Conservation (phyloP, 2,797 vertebrate species). For the Xenops minutus region DNA sequence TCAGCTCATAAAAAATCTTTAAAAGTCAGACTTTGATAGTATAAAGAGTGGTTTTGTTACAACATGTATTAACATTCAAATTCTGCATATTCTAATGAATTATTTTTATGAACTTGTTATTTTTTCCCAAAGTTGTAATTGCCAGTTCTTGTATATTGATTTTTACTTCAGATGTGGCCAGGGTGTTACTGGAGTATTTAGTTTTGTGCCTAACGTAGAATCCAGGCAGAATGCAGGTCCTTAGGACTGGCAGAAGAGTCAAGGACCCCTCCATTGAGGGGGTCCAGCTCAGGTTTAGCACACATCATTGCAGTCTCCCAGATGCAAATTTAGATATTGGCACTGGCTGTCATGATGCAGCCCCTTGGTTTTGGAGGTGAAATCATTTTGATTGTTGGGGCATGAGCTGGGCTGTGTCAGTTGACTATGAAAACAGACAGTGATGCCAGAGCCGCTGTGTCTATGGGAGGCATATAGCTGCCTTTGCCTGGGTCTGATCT, state of each 20-base stretch:
- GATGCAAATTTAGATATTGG: neutral
- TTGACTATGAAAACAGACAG: neutral
- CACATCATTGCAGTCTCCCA: neutral
- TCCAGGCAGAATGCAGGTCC: neutral
- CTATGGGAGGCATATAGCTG: neutral
- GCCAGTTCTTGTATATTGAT: neutral
- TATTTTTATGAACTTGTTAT: neutral
- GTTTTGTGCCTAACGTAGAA: neutral
- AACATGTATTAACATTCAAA: neutral
- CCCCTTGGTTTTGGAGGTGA: neutral
- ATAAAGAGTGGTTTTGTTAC: neutral
- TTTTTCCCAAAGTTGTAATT: neutral
- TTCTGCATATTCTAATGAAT: neutral
- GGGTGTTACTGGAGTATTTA: neutral
- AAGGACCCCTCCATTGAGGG: accelerated
- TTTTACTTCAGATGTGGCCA: neutral
- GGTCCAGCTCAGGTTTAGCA: neutral
- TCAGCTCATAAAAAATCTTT: neutral
- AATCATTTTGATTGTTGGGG: neutral
- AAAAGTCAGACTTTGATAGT: neutral
- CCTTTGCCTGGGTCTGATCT: neutral
- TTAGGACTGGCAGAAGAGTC: neutral
- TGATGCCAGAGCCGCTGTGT: neutral
- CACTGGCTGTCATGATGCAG: accelerated
- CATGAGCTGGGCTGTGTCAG: neutral